Evolutionary conservation across 1,140 invertebrate species (phyloP), one percentile per base, ranked within the genome.

Genomic region (Nymphalis io): DNA sequence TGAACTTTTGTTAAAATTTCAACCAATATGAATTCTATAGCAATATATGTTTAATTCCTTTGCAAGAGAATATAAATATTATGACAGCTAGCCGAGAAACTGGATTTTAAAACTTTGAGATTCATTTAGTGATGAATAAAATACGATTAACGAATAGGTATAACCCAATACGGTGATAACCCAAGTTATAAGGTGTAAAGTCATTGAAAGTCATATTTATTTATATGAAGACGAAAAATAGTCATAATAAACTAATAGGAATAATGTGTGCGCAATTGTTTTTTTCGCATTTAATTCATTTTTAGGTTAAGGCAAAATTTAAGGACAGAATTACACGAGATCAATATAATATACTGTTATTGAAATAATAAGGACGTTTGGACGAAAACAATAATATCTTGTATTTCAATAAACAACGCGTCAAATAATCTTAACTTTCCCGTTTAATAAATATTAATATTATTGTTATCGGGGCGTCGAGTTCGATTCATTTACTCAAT

Each of bases 381-480:
- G 4, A 44, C 40, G 11, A 44, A 11, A 44, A 44, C 40, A 42
- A 42, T 42, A 11, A 44, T 44, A 44, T 44, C 40, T 15, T 3
- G 40, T n/a, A n/a, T 44, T 44, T 44, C 40, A 44, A 44, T 44
- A 44, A 44, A 44, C 40, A 44, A 44, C 11, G 11, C 40, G 40
- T 13, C 40, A n/a, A 15, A 44, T 44, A 44, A 44, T 44, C 40
- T 44, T n/a, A 44, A 44, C 40, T 44, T 44, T 44, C 40, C 40
- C 40, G 40, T 44, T 44, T 13, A 15, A 44, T n/a, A 44, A 15
- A 44, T 44, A 15, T 44, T 15, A 15, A 44, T 44, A 44, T 15
- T 44, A 44, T 44, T 44, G n/a, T 44, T 44, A 44, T 44, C n/a
- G 27, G 27, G 13, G 12, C n/a, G 12, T 44, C n/a, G 40, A 44